These are phyloP conservation scores for Smittia aterrima DNA, from an alignment of 2,888 invertebrate genomes.

Conservation along the genomic window DNA sequence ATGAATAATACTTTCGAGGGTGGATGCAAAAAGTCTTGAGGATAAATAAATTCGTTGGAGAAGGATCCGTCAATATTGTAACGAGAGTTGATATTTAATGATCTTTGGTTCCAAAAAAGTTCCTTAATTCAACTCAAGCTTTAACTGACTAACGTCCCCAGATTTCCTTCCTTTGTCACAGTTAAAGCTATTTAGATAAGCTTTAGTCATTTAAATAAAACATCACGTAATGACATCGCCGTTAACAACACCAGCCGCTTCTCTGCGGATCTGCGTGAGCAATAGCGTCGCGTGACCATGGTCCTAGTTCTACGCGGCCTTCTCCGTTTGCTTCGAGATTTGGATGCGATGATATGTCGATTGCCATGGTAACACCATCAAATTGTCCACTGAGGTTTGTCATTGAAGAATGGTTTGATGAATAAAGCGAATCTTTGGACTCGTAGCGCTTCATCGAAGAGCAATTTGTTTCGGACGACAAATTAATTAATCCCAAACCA, in stretches of 20 bases:
- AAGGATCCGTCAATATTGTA: too few species aligned
- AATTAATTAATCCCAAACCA: slow-evolving; percentile 61
- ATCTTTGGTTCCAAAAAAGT: too few species aligned
- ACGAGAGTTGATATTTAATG: too few species aligned
- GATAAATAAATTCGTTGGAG: too few species aligned
- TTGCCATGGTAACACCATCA: slow-evolving; percentile 49
- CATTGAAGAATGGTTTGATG: slow-evolving; percentile 47
- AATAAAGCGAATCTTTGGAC: slow-evolving; percentile 55
- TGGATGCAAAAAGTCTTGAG: too few species aligned
- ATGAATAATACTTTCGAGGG: too few species aligned
- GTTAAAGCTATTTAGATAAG: too few species aligned
- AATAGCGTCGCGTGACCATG: slow-evolving; percentile 64
- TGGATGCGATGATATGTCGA: slow-evolving; percentile 57
- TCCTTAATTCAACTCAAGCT: too few species aligned
- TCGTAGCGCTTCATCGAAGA: slow-evolving; percentile 63
- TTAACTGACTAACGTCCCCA: too few species aligned
- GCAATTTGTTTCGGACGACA: slow-evolving; percentile 56
- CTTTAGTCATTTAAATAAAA: too few species aligned
- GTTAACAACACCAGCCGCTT: slow-evolving; percentile 62
- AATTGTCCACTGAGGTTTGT: slow-evolving; percentile 40
- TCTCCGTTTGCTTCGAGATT: slow-evolving; percentile 61
- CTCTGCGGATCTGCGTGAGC: slow-evolving; percentile 66
- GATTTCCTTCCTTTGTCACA: too few species aligned
- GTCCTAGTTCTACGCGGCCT: slow-evolving; percentile 63
- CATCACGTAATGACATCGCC: too few species aligned